Evolutionary conservation across 1,140 invertebrate genomes (phyloP).

Genomic region (Drosophila nigromelanica): DNA sequence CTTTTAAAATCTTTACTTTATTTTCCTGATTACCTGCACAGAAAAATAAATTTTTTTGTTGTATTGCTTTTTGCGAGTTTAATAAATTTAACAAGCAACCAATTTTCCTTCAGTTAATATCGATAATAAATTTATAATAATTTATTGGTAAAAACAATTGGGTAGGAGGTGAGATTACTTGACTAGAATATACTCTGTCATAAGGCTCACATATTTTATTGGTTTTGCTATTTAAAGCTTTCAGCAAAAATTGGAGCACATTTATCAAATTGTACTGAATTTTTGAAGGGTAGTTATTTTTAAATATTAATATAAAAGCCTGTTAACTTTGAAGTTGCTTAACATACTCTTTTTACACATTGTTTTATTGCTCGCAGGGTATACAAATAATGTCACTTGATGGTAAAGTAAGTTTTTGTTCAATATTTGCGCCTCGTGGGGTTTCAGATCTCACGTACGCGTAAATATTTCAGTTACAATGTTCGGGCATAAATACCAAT

Average conservation of each 20-base stretch:
- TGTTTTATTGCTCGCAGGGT: not conserved
- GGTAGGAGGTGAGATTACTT: not conserved
- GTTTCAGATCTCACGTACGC: slow-evolving; percentile 40
- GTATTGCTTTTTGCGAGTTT: not conserved
- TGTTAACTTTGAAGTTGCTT: not conserved
- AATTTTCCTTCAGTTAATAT: slow-evolving; percentile 9
- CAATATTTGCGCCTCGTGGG: slow-evolving; percentile 13
- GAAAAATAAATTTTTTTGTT: not conserved
- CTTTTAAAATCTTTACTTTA: too few species aligned
- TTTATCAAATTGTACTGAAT: too few species aligned
- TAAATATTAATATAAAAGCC: not conserved
- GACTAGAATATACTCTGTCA: slow-evolving; percentile 4
- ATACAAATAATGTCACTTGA: not conserved
- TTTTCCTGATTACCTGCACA: too few species aligned
- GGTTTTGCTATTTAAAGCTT: too few species aligned
- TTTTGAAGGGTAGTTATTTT: too few species aligned
- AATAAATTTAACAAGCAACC: slow-evolving; percentile 16
- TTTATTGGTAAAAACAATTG: slow-evolving; percentile 9
- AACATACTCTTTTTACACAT: too few species aligned
- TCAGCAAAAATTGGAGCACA: too few species aligned
- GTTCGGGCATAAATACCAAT: slow-evolving; percentile 70
- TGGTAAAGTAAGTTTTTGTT: slow-evolving; percentile 9
- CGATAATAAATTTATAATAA: slow-evolving; percentile 3
- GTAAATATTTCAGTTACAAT: slow-evolving; percentile 31
- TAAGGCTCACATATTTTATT: not conserved